Percentiles rank a stretch among this genome's conserved stretches.
phyloP scores from a whole-genome alignment of 1,140 invertebrate species.

The Steinernema khuongi region DNA sequence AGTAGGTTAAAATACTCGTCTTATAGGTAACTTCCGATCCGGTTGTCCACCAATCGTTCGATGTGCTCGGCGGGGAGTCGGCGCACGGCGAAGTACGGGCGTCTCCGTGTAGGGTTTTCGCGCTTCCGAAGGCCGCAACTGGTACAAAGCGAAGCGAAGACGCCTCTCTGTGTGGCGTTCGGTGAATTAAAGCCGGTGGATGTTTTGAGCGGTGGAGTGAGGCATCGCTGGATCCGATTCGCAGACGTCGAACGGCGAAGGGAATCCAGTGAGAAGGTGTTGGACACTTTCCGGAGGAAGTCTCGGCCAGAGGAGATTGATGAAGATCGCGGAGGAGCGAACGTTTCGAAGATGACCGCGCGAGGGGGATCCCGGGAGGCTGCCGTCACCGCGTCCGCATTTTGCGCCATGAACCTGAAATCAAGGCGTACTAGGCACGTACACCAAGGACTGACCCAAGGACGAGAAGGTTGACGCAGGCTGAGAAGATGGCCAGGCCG shows the following conservation, averaged over 20 bases:
- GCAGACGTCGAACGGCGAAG: background rate
- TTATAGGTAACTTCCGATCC: no score
- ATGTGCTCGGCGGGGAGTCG: no score
- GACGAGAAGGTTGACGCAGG: slow-evolving; percentile 92
- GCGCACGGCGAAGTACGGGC: no score
- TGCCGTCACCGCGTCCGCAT: slow-evolving; percentile 47
- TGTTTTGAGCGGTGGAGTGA: background rate
- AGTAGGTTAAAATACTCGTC: no score
- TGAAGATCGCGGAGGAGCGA: slow-evolving; percentile 8
- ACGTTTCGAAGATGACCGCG: slow-evolving; percentile 31
- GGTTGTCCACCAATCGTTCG: no score
- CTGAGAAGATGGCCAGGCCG: slow-evolving; percentile 94
- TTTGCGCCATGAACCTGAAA: slow-evolving; percentile 51
- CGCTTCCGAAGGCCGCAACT: no score
- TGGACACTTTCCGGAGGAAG: background rate
- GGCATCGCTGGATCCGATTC: background rate
- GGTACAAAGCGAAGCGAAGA: no score
- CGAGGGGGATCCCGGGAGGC: slow-evolving; percentile 24
- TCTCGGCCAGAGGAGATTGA: background rate
- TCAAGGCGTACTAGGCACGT: background rate
- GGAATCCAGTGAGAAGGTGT: background rate
- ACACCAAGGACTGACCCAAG: slow-evolving; percentile 67
- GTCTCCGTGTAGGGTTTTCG: no score
- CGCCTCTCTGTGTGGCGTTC: no score
- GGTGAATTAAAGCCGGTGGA: no score